Conservation (phyloP, 2,797 vertebrate species). For the Sphaeramia orbicularis region DNA sequence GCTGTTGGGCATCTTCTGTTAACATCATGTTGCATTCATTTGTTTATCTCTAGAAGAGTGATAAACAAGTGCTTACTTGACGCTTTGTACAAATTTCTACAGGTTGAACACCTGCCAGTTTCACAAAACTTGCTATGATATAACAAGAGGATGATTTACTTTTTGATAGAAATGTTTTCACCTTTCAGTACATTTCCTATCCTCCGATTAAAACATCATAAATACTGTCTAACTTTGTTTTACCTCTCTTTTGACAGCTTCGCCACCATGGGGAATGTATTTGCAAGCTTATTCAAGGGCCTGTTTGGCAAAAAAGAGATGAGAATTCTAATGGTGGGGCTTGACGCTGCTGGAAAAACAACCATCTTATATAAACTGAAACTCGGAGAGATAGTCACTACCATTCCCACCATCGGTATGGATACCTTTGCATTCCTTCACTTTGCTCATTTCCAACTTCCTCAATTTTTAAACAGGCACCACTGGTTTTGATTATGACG, state of each 20-base stretch:
- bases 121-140: no score
- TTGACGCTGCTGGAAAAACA: slow-evolving; percentile 91
- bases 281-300: slow-evolving; percentile 87
- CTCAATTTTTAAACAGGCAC: background rate
- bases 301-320: slow-evolving; percentile 93
- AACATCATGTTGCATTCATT: no score
- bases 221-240: slow-evolving; percentile 11
- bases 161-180: no score
- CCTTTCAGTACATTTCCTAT: no score
- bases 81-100: no score
- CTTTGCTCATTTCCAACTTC: background rate
- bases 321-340: slow-evolving; percentile 93
- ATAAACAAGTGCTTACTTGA: no score
- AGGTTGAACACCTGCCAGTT: no score
- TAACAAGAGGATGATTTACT: no score
- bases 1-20: no score
- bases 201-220: no score
- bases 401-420: slow-evolving; percentile 90
- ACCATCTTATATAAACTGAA: slow-evolving; percentile 92
- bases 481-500: background rate
- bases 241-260: slow-evolving; percentile 56
- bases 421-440: background rate
- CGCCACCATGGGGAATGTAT: slow-evolving; percentile 89
- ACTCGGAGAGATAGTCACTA: slow-evolving; percentile 90
- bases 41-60: no score